Evolutionary conservation across 2,113 vertebrate genomes (phyloP), one percentile per base, ranked within the genome.

Genomic region (Brachionichthys hirsutus): DNA sequence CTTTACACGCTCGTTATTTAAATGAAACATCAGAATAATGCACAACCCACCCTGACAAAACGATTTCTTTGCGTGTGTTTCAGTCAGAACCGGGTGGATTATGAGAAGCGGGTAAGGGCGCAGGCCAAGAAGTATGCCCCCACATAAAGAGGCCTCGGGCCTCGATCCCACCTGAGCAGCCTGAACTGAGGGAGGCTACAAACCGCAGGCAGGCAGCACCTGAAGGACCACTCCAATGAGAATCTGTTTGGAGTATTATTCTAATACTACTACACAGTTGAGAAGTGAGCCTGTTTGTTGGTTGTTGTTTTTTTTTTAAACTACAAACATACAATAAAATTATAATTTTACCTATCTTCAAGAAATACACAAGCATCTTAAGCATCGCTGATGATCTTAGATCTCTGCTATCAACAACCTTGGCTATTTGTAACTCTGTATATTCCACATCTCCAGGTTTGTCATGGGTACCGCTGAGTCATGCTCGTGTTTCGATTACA

Each of bases 11-110:
- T 9, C 8, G 24, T 30, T 30, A 8, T 30, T 30, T 30, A 30
- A 12, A 3, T 19, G 9, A 2, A 4, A 17, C 12, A 5, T 45
- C 15, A 17, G 11, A 10, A 18, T n/a, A 16, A 38, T 9, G 36
- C 12, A 10, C 9, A 38, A 38, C 9, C 9, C 36, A 38, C 10
- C 36, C 12, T 38, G 10, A 38, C 1, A 12, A 38, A 9, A 38
- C 3, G 6, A 24, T 20, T 54, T 6, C 16, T 0, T 61, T n/a
- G 64, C 34, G n/a, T 67, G 16, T 68, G 16, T 79, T 77, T 17
- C 79, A 91, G 91, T 88, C 91, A 92, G 87, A 92, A 92, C 88
- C 88, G 90, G 87, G 90, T 91, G 89, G 91, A 92, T 83, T 92
- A 92, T 59, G 90, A 92, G 78, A 92, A 92, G 78, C 79, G 88